phyloP scores from a whole-genome alignment of 2,888 invertebrate genomes.

The Rhorus exstirpatorius region DNA sequence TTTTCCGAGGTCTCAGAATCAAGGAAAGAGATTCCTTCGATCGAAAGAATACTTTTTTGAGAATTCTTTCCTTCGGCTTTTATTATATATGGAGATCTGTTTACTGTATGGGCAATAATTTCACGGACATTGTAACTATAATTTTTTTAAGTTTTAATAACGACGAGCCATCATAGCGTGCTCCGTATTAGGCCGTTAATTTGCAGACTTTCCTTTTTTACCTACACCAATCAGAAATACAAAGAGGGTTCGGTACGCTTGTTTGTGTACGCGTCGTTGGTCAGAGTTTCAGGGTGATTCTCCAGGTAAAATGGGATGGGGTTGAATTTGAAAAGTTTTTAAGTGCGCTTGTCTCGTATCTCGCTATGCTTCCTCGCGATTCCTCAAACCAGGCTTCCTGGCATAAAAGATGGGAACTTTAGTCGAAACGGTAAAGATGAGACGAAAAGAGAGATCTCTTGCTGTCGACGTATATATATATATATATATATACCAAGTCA shows the following conservation, averaged over 20 bases:
- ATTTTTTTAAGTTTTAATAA: too few relatives aligned
- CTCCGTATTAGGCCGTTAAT: too few relatives aligned
- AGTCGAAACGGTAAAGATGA: conserved; percentile 58
- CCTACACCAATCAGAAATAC: too few relatives aligned
- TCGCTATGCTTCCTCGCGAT: conserved; percentile 75
- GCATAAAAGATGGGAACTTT: conserved; percentile 58
- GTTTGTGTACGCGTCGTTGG: conserved; percentile 7
- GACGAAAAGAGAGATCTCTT: conserved; percentile 45
- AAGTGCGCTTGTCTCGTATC: conserved; percentile 74
- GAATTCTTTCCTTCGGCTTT: too few relatives aligned
- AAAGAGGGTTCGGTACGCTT: not conserved
- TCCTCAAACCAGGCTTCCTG: conserved; percentile 44
- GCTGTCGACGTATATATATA: conserved; percentile 2
- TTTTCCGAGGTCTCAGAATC: too few relatives aligned
- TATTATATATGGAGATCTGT: too few relatives aligned
- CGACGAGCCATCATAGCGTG: too few relatives aligned
- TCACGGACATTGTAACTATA: not conserved
- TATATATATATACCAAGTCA: too few relatives aligned
- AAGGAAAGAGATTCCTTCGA: too few relatives aligned
- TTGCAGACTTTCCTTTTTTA: too few relatives aligned
- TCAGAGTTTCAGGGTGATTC: conserved; percentile 33
- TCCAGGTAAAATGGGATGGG: conserved; percentile 77
- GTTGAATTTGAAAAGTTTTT: conserved; percentile 86
- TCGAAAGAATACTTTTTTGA: too few relatives aligned
- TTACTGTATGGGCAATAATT: too few relatives aligned